A percentile compares a stretch with the other conserved stretches of the same genome.
Evolutionary conservation across 1,140 invertebrate genomes (phyloP).

Genomic region (Sycophila sp.): DNA sequence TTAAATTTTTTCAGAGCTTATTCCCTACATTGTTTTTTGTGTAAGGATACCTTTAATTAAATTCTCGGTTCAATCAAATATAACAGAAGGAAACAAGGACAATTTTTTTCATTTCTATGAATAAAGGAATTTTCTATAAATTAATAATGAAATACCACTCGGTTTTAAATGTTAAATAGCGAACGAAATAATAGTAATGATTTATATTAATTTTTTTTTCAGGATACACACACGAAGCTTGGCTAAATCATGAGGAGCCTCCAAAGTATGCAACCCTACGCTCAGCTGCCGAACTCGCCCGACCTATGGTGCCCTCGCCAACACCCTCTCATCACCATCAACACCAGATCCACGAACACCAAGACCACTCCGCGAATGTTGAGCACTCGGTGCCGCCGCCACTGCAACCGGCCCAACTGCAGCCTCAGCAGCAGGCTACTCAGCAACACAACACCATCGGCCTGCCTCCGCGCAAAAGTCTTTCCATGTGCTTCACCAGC

Average conservation of each 20-base stretch:
- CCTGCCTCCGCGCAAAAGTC: slow-evolving; percentile 71
- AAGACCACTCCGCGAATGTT: slow-evolving; percentile 36
- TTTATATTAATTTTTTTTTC: background rate
- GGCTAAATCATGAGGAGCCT: slow-evolving; percentile 65
- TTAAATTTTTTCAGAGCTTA: no score
- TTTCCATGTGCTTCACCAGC: slow-evolving; percentile 84
- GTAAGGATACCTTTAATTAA: no score
- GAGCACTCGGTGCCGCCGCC: slow-evolving; percentile 39
- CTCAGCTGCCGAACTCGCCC: slow-evolving; percentile 67
- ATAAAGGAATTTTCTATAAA: no score
- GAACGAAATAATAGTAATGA: no score
- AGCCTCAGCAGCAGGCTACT: slow-evolving; percentile 39
- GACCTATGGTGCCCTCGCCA: slow-evolving; percentile 48
- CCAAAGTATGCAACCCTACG: slow-evolving; percentile 77
- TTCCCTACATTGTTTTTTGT: no score
- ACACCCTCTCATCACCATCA: slow-evolving; percentile 21
- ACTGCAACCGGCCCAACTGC: slow-evolving; percentile 48
- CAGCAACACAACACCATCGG: slow-evolving; percentile 43
- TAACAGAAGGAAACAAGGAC: no score
- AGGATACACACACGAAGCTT: slow-evolving; percentile 64
- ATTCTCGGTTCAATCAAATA: background rate
- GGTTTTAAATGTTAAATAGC: no score
- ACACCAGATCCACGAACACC: slow-evolving; percentile 28
- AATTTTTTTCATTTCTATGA: no score
- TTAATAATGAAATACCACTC: no score